Base-by-base conservation (phyloP, 2,797 vertebrate species). In the Spea hammondii region DNA sequence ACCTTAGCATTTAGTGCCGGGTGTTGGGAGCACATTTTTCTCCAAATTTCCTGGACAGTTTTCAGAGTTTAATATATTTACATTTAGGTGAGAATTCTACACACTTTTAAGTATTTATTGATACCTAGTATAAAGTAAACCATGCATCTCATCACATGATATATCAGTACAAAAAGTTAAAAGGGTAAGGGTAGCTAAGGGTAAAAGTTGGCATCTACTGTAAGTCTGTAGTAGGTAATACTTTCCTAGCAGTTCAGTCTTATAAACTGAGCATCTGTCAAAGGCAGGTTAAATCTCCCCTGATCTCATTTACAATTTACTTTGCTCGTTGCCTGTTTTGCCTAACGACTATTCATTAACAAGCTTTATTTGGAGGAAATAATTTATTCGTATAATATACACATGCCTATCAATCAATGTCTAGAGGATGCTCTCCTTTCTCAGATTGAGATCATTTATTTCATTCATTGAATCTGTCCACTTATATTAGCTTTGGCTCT, bases 281-380 rank as follows among this genome's bases (percentile, higher is more conserved):
- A 71, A 71, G 65, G 49, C 70, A 66, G 51, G 62, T 72, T 72
- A 72, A 72, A 72, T 72, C 10, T 65, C 51, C 70, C 70, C 57
- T 79, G 48, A 75, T 74, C 70, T 79, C 8, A 68, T 6, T 74
- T 64, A 13, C n/a, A 54, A 79, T 70, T 72, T 66, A 17, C 70
- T 66, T 78, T 66, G 62, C 73, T 67, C 73, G 44, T 75, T 75
- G 70, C 62, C 45, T 66, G 49, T 62, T 67, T 72, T 66, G 62
- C 77, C 67, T 78, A 78, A 78, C 72, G 64, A 72, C 70, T 75
- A 70, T 79, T 70, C 59, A 70, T 75, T 79, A 70, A 75, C 74
- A 49, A 59, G 66, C 75, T 69, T 73, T 79, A 74, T 74, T 79
- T 74, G 70, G 72, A 64, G 65, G 66, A 75, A 70, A 75, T 75